These are phyloP conservation scores for Nemotelus nigrinus DNA, from an alignment of 2,888 invertebrate genomes.

Conservation along the genomic window DNA sequence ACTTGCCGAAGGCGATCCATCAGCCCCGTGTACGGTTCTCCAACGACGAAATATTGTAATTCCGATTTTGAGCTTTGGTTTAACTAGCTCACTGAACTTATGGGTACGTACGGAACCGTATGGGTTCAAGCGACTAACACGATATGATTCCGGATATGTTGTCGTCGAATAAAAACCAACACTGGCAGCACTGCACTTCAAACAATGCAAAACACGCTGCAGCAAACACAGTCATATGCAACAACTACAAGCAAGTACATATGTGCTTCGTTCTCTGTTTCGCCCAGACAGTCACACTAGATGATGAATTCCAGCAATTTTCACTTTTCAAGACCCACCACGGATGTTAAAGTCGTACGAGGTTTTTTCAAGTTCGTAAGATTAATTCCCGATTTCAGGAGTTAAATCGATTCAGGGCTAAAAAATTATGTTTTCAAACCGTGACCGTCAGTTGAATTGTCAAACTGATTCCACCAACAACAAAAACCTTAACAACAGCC, in stretches of 20 bases:
- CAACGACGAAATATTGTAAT: conserved; percentile 55
- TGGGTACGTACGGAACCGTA: neutral
- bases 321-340: neutral
- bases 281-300: conserved; percentile 24
- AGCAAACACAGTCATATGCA: neutral
- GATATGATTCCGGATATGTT: conserved; percentile 34
- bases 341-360: no score
- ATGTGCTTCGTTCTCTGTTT: neutral
- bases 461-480: conserved; percentile 27
- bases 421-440: conserved; percentile 2
- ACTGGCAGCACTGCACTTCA: conserved; percentile 22
- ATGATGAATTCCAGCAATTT: no score
- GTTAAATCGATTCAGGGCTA: no score
- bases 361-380: no score
- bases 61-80: conserved; percentile 52
- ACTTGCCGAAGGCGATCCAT: conserved; percentile 53
- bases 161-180: neutral
- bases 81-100: conserved; percentile 7
- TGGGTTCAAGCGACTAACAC: conserved; percentile 15
- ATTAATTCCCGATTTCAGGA: no score
- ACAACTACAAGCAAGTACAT: conserved; percentile 2
- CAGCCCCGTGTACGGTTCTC: conserved; percentile 55
- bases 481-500: neutral
- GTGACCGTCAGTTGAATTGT: conserved; percentile 26
- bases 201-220: conserved; percentile 12